Percentiles rank a stretch among this genome's conserved stretches.
phyloP scores from a whole-genome alignment of 2,888 invertebrate genomes.

The Pilophorus perplexus region DNA sequence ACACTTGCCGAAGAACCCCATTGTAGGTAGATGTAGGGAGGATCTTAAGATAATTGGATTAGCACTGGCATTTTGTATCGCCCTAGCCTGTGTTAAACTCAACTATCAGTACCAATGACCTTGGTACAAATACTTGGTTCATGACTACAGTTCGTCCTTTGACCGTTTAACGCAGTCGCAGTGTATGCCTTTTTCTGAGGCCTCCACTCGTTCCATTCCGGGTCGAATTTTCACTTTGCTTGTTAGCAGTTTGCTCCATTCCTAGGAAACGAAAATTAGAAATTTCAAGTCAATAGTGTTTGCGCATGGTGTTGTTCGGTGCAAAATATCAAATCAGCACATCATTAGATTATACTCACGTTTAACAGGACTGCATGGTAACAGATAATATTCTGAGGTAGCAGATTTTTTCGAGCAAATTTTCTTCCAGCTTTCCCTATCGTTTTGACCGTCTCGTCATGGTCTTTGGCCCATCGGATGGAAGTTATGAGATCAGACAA shows the following conservation, averaged over 20 bases:
- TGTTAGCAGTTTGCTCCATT: slow-evolving; percentile 69
- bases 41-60: no score
- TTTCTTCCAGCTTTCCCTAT: slow-evolving; percentile 67
- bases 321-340: neutral
- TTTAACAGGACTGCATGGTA: slow-evolving; percentile 74
- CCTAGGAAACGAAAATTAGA: slow-evolving; percentile 55
- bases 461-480: slow-evolving; percentile 71
- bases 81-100: no score
- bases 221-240: slow-evolving; percentile 59
- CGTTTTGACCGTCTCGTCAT: slow-evolving; percentile 65
- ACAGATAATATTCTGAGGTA: slow-evolving; percentile 83
- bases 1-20: no score
- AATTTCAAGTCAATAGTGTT: neutral
- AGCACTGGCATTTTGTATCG: no score
- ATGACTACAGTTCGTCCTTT: slow-evolving; percentile 56
- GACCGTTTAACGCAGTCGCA: slow-evolving; percentile 49
- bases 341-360: slow-evolving; percentile 53
- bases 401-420: slow-evolving; percentile 72
- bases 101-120: no score
- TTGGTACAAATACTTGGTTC: no score
- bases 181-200: slow-evolving; percentile 53
- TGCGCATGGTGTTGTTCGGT: neutral
- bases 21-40: no score
- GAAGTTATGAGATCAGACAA: slow-evolving; percentile 76
- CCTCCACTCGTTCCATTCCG: slow-evolving; percentile 63